Percentiles rank a stretch among this genome's conserved stretches.
These are phyloP conservation scores for Melanotaenia maccullochi DNA, from an alignment of 2,797 vertebrate genomes.

Conservation along the genomic window DNA sequence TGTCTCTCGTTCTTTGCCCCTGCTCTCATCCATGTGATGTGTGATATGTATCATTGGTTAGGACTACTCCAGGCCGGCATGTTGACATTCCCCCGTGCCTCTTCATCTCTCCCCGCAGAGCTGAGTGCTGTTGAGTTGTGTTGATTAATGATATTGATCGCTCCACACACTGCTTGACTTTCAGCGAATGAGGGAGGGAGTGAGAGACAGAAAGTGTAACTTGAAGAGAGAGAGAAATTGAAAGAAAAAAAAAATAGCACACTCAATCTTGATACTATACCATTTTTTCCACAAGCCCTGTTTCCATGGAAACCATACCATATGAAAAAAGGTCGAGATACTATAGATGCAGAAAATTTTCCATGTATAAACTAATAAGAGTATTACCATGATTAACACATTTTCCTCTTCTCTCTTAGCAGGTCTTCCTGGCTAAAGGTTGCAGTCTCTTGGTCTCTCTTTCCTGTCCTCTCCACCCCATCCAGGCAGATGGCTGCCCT, in stretches of 20 bases:
- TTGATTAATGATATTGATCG: constrained; percentile 86
- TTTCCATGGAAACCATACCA: constrained; percentile 82
- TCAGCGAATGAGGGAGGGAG: constrained; percentile 65
- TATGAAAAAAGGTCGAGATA: constrained; percentile 48
- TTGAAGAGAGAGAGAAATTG: constrained; percentile 55
- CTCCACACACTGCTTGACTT: constrained; percentile 80
- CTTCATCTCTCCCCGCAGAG: constrained; percentile 82
- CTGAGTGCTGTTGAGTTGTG: constrained; percentile 82
- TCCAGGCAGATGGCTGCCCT: no score
- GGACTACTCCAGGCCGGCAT: constrained; percentile 81
- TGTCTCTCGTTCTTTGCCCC: constrained; percentile 65
- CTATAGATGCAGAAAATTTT: constrained; percentile 45
- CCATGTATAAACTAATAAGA: no score
- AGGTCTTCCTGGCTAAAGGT: no score
- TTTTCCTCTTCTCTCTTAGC: no score
- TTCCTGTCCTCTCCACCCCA: no score
- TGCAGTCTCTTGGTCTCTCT: no score
- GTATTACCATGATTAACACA: no score
- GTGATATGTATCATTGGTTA: constrained; percentile 85
- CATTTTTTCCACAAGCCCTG: constrained; percentile 58
- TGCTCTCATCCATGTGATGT: constrained; percentile 80
- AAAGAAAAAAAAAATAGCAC: constrained; percentile 65
- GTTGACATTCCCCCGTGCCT: constrained; percentile 82
- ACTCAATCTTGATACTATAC: constrained; percentile 61
- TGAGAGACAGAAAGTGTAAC: constrained; percentile 42